A percentile compares a stretch with the other conserved stretches of the same genome.
phyloP scores from a whole-genome alignment of 2,888 invertebrate species.

The Cataglyphis rosenhaueri region DNA sequence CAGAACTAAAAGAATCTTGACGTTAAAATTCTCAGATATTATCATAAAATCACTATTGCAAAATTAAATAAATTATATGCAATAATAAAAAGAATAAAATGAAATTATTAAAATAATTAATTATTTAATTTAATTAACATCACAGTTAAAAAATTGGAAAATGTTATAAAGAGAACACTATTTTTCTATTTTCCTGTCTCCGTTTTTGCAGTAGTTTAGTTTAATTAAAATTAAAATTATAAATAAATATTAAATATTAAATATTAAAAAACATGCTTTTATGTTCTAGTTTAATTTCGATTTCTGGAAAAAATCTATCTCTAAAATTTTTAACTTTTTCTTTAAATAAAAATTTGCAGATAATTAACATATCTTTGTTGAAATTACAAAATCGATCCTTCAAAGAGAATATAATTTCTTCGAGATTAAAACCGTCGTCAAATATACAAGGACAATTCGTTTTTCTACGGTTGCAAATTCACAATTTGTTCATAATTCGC shows the following conservation, averaged over 20 bases:
- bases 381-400: not conserved
- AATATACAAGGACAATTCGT: not conserved
- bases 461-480: not conserved
- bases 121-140: not conserved
- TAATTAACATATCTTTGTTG: not conserved
- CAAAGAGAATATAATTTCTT: not conserved
- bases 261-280: constrained; percentile 1
- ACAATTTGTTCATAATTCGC: not conserved
- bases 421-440: not conserved
- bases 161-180: not conserved
- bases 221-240: too few species aligned
- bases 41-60: not conserved
- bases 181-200: not conserved
- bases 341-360: not conserved
- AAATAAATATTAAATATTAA: too few species aligned
- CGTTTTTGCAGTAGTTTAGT: not conserved
- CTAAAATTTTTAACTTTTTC: not conserved
- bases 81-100: not conserved
- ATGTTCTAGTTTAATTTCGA: not conserved
- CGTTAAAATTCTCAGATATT: not conserved
- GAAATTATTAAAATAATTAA: not conserved
- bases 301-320: not conserved
- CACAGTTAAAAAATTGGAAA: not conserved
- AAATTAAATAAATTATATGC: not conserved
- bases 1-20: not conserved